Evolutionary conservation across 2,797 vertebrate genomes (phyloP).

Genomic region (Enteromius unitaeniatus): DNA sequence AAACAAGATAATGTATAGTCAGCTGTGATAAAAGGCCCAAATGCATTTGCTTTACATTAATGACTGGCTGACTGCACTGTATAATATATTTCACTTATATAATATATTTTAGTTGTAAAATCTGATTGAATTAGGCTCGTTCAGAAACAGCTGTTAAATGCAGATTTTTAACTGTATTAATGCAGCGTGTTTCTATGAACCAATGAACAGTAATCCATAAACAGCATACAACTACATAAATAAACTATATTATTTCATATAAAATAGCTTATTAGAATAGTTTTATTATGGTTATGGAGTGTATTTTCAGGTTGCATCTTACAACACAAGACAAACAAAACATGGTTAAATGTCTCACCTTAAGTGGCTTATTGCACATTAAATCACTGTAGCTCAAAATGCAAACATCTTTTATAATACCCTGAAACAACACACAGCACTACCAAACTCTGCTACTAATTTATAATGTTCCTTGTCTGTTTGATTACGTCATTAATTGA

Average conservation of each 20-base stretch:
- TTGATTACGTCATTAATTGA: no score
- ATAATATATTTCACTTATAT: background rate
- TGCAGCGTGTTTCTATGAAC: background rate
- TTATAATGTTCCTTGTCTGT: no score
- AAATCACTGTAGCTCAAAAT: background rate
- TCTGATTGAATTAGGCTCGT: background rate
- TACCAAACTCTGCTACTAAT: no score
- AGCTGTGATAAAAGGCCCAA: background rate
- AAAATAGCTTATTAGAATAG: background rate
- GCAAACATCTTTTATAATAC: background rate
- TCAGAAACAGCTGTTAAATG: background rate
- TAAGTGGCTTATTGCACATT: background rate
- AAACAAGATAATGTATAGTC: background rate
- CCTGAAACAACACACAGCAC: no score
- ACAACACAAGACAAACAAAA: background rate
- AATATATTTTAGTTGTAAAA: slow-evolving; percentile 7
- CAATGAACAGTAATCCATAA: background rate
- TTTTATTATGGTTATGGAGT: background rate
- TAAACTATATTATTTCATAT: background rate
- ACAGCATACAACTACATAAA: background rate
- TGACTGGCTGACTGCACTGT: background rate
- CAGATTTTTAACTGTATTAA: background rate
- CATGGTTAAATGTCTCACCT: background rate
- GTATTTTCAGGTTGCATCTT: background rate
- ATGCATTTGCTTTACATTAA: slow-evolving; percentile 13